Percentiles rank a stretch among this genome's conserved stretches.
Evolutionary conservation across 2,888 invertebrate species (phyloP).

Genomic region (Hypselothyrea guttata): DNA sequence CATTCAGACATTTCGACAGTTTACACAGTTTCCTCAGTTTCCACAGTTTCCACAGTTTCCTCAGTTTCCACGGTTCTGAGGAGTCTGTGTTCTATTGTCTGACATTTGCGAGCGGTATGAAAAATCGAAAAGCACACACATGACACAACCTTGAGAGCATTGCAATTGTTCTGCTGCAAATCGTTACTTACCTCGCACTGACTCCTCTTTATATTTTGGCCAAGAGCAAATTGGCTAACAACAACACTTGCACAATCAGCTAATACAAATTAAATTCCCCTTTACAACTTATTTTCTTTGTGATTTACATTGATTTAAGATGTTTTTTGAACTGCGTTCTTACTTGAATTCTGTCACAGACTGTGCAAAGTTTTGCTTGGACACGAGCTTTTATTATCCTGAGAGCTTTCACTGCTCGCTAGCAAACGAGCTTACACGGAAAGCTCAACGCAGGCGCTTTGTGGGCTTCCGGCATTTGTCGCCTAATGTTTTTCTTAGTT

Average conservation of each 20-base stretch:
- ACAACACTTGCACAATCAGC: conserved; percentile 6
- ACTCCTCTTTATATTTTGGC: not conserved
- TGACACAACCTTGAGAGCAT: conserved; percentile 58
- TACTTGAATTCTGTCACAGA: conserved; percentile 51
- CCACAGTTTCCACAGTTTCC: not conserved
- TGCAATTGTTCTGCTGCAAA: conserved; percentile 49
- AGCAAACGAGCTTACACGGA: conserved; percentile 6
- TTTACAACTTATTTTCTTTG: conserved; percentile 14
- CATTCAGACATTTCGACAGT: conserved; percentile 5
- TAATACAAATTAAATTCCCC: conserved; percentile 6
- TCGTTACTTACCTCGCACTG: conserved; percentile 31
- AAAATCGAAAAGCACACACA: conserved; percentile 64
- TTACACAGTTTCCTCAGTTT: not conserved
- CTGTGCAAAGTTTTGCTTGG: conserved; percentile 53
- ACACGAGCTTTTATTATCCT: conserved; percentile 66
- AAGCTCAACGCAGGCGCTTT: conserved; percentile 55
- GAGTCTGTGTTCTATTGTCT: conserved; percentile 35
- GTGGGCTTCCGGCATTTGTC: conserved; percentile 59
- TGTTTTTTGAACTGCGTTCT: conserved; percentile 11
- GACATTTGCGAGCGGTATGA: conserved; percentile 35
- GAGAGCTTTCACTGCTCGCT: conserved; percentile 30
- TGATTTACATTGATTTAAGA: conserved; percentile 22
- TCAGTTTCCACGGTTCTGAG: conserved; percentile 14
- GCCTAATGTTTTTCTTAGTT: conserved; percentile 55
- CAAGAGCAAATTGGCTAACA: not conserved